Conservation (phyloP, 2,797 vertebrate species). For the Girardinus metallicus region DNA sequence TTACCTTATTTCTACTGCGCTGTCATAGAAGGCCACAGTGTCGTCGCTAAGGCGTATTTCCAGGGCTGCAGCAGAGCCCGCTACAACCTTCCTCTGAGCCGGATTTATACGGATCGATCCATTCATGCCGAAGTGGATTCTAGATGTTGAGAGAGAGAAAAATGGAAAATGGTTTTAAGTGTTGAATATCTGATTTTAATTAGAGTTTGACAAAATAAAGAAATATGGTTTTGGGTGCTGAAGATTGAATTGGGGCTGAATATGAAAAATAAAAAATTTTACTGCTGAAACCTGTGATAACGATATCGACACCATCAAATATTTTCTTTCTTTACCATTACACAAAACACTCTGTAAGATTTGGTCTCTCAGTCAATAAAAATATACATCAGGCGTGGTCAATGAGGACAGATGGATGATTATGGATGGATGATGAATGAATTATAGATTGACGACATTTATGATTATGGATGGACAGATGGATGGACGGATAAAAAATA, state of each 20-base stretch:
- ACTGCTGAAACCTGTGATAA: not conserved
- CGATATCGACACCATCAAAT: not conserved
- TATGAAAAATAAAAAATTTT: not conserved
- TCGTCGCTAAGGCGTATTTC: conserved; percentile 87
- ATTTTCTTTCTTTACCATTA: not conserved
- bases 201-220: conserved; percentile 9
- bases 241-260: not conserved
- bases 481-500: not conserved
- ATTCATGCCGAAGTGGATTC: conserved; percentile 97
- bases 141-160: conserved; percentile 52
- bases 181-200: conserved; percentile 9
- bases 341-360: not conserved
- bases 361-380: not conserved
- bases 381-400: not conserved
- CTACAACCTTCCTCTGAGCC: conserved; percentile 68
- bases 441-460: not conserved
- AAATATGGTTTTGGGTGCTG: too few relatives aligned
- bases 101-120: conserved; percentile 90
- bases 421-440: not conserved
- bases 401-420: not conserved
- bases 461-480: not conserved
- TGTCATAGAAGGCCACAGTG: conserved; percentile 89
- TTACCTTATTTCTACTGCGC: conserved; percentile 90
- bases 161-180: conserved; percentile 11
- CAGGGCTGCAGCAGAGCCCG: conserved; percentile 70